A percentile compares a stretch with the other conserved stretches of the same genome.
These are phyloP conservation scores for Anser brachyrhynchus DNA, from an alignment of 2,113 vertebrate species.

Conservation along the genomic window DNA sequence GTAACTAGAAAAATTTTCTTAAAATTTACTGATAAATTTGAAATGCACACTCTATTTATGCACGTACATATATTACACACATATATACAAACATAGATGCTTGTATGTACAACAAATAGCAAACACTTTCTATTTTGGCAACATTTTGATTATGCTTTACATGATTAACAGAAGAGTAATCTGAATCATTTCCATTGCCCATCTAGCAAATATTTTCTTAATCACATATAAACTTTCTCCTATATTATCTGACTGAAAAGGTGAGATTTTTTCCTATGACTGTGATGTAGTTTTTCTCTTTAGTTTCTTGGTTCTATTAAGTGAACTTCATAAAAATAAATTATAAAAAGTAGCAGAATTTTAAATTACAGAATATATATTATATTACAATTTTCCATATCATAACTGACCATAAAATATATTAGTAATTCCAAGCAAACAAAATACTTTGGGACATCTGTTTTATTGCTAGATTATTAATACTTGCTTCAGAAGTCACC, in stretches of 20 bases:
- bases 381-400: background rate
- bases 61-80: fast-evolving
- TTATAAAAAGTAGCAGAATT: background rate
- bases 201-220: background rate
- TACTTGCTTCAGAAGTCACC: background rate
- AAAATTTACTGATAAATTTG: background rate
- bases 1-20: background rate
- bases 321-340: background rate
- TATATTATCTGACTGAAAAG: background rate
- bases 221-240: background rate
- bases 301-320: background rate
- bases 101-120: background rate
- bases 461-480: background rate
- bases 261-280: background rate
- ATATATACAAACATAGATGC: background rate
- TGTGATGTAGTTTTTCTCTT: background rate
- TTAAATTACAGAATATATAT: background rate
- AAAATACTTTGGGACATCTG: background rate
- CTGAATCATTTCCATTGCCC: background rate
- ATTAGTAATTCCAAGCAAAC: background rate
- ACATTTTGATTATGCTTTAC: background rate
- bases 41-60: fast-evolving
- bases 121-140: background rate
- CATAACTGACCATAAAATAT: background rate
- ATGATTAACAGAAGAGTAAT: background rate